These are phyloP conservation scores for Conomelus anceps DNA, from an alignment of 2,888 invertebrate genomes.

Conservation along the genomic window DNA sequence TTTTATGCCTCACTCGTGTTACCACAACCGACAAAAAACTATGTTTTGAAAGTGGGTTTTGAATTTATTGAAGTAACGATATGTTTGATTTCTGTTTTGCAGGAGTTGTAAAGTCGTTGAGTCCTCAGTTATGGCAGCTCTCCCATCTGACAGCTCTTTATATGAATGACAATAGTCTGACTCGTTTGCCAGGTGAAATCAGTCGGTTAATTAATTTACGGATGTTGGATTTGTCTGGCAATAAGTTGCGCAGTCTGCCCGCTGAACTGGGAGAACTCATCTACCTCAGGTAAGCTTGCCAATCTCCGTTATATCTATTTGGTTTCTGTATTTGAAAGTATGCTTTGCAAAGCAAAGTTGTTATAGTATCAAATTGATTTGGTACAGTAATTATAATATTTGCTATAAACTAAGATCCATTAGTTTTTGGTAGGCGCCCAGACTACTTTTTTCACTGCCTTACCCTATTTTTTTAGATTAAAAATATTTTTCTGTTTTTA, in stretches of 20 bases:
- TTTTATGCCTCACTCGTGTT: too few relatives aligned
- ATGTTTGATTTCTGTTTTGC: slow-evolving; percentile 35
- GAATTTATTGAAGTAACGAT: neutral
- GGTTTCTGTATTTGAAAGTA: too few relatives aligned
- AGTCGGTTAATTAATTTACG: slow-evolving; percentile 74
- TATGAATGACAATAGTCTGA: slow-evolving; percentile 90
- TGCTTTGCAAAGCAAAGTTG: too few relatives aligned
- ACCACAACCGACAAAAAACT: neutral
- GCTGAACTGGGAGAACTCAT: slow-evolving; percentile 95
- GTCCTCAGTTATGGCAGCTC: slow-evolving; percentile 85
- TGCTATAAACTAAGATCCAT: too few relatives aligned
- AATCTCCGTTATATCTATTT: too few relatives aligned
- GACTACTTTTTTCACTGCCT: too few relatives aligned
- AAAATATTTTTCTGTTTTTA: too few relatives aligned
- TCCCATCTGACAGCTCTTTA: slow-evolving; percentile 90
- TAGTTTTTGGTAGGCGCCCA: too few relatives aligned
- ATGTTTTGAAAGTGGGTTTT: neutral
- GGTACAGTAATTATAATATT: too few relatives aligned
- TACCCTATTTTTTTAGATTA: too few relatives aligned
- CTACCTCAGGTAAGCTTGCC: slow-evolving; percentile 73
- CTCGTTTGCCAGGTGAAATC: slow-evolving; percentile 87
- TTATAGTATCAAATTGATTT: too few relatives aligned
- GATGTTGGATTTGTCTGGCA: slow-evolving; percentile 86
- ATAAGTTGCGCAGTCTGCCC: slow-evolving; percentile 90
- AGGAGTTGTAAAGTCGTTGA: slow-evolving; percentile 93